A percentile compares a stretch with the other conserved stretches of the same genome.
Evolutionary conservation across 2,113 vertebrate species (phyloP).

Genomic region (Hyla sarda): DNA sequence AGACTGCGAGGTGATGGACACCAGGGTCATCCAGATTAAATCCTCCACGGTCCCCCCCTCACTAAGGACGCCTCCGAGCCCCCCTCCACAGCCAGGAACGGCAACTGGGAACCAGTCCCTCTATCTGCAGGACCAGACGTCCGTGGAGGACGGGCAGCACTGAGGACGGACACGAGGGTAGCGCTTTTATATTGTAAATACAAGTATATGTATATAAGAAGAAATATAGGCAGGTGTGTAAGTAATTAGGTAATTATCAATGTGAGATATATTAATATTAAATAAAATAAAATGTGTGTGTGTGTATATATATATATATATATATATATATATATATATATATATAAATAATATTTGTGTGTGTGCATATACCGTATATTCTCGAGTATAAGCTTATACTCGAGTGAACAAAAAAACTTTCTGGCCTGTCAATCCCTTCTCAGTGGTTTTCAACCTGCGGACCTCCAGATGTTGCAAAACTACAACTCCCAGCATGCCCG

Average conservation of each 20-base stretch:
- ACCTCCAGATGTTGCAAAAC: too few species aligned
- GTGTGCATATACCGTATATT: too few species aligned
- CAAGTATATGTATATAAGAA: conserved; percentile 31
- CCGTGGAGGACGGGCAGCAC: conserved; percentile 31
- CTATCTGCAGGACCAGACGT: conserved; percentile 42
- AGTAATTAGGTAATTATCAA: background rate
- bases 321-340: too few species aligned
- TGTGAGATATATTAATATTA: background rate
- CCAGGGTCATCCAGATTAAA: conserved; percentile 90
- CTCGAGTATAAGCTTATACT: too few species aligned
- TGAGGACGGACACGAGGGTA: background rate
- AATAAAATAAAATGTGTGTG: too few species aligned
- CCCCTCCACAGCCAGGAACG: conserved; percentile 11
- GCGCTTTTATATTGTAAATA: conserved; percentile 25
- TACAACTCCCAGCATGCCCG: too few species aligned
- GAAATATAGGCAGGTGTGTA: conserved; percentile 1
- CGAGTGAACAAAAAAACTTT: too few species aligned
- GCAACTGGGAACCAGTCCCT: conserved; percentile 48
- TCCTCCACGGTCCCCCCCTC: conserved; percentile 88
- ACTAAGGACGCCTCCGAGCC: conserved; percentile 65
- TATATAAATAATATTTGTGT: too few species aligned
- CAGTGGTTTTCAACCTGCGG: too few species aligned
- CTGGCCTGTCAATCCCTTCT: too few species aligned
- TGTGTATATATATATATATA: too few species aligned
- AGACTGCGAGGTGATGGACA: conserved; percentile 94